A percentile compares a stretch with the other conserved stretches of the same genome.
These are phyloP conservation scores for Caenorhabditis drosophilae DNA, from an alignment of 2,888 invertebrate species.

Conservation along the genomic window DNA sequence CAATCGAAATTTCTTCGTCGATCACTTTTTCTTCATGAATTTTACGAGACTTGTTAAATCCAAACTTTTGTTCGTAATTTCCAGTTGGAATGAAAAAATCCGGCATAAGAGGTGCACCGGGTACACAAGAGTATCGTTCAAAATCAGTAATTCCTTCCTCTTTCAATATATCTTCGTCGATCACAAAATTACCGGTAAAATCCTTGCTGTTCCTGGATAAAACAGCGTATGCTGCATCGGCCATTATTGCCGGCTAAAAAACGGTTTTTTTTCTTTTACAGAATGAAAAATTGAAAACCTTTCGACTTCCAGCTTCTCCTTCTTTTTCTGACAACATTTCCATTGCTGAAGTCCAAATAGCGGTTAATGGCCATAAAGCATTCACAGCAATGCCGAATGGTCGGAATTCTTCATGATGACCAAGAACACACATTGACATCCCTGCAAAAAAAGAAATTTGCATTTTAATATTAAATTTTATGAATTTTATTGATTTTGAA, in stretches of 20 bases:
- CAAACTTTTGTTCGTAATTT: constrained; percentile 41
- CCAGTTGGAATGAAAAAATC: constrained; percentile 82
- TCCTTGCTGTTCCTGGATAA: constrained; percentile 80
- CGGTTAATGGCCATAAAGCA: constrained; percentile 86
- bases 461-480: not conserved
- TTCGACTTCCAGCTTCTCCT: constrained; percentile 72
- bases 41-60: not conserved
- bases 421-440: constrained; percentile 87
- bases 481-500: not conserved
- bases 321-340: constrained; percentile 72
- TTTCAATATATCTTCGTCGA: constrained; percentile 86
- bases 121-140: constrained; percentile 83
- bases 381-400: constrained; percentile 86
- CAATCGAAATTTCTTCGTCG: constrained; percentile 57
- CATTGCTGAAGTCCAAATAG: constrained; percentile 80
- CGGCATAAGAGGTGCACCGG: constrained; percentile 79
- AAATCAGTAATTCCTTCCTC: constrained; percentile 84
- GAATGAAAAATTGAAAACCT: constrained; percentile 8
- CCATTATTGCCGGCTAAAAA: constrained; percentile 53
- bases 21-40: constrained; percentile 70
- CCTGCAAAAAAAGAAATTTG: constrained; percentile 70
- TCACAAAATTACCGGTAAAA: constrained; percentile 84
- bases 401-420: constrained; percentile 92
- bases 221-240: constrained; percentile 85
- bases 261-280: not conserved